phyloP scores from a whole-genome alignment of 1,140 invertebrate species.

The Drosophila ercepeae region DNA sequence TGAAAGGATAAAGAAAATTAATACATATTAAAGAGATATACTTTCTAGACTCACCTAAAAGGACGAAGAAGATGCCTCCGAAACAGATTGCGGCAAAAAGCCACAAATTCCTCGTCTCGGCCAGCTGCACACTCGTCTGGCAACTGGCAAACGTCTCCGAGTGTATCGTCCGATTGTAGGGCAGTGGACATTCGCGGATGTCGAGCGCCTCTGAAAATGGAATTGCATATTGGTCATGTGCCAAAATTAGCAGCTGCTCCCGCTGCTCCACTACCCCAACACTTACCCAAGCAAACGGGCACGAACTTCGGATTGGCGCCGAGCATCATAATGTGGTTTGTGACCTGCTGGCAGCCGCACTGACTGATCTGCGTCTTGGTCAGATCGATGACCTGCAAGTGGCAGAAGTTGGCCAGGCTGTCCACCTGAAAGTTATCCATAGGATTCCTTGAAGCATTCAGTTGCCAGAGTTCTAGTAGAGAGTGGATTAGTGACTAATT shows the following conservation, averaged over 20 bases:
- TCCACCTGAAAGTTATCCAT: conserved; percentile 58
- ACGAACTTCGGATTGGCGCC: conserved; percentile 65
- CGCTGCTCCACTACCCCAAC: conserved; percentile 14
- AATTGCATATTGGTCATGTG: conserved; percentile 55
- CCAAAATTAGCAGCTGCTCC: conserved; percentile 70
- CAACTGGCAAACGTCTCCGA: conserved; percentile 67
- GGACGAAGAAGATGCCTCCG: conserved; percentile 53
- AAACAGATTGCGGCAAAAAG: conserved; percentile 62
- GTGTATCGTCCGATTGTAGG: conserved; percentile 75
- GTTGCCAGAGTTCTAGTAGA: conserved; percentile 81
- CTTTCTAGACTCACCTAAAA: conserved; percentile 47
- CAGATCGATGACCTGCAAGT: conserved; percentile 77
- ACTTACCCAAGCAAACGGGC: conserved; percentile 78
- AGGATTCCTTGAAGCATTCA: conserved; percentile 78
- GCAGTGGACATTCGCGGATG: conserved; percentile 64
- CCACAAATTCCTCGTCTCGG: conserved; percentile 54
- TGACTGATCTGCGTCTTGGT: conserved; percentile 53
- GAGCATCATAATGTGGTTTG: conserved; percentile 64
- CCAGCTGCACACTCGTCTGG: conserved; percentile 47
- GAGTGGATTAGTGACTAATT: no score
- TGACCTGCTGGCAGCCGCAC: conserved; percentile 74
- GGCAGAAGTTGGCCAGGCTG: conserved; percentile 70
- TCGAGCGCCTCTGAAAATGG: conserved; percentile 64
- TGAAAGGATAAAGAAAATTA: conserved; percentile 1
- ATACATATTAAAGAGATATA: neutral